These are phyloP conservation scores for Prorops nasuta DNA, from an alignment of 1,140 invertebrate genomes.

Conservation along the genomic window DNA sequence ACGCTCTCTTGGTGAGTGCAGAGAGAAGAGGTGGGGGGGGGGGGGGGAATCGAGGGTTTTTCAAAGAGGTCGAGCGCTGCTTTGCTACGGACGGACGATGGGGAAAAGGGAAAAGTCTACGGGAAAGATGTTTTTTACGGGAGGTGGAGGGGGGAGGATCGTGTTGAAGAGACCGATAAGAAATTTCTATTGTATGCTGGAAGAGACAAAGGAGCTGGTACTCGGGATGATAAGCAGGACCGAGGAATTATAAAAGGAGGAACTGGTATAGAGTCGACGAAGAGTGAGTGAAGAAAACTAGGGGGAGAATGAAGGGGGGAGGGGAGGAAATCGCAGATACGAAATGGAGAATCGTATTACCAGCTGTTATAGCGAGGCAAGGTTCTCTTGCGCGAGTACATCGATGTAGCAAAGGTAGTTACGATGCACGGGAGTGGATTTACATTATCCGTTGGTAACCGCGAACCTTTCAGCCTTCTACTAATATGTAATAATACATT, in stretches of 20 bases:
- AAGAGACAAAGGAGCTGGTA: no score
- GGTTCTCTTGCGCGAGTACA: no score
- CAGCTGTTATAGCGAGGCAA: neutral
- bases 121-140: no score
- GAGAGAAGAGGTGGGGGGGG: conserved; percentile 20
- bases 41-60: no score
- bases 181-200: no score
- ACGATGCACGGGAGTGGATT: conserved; percentile 30
- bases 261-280: conserved; percentile 5
- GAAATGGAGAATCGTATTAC: conserved; percentile 10
- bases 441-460: conserved; percentile 29
- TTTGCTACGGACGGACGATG: no score
- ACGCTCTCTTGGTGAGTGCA: conserved; percentile 24
- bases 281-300: conserved; percentile 10
- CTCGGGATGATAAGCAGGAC: conserved; percentile 1
- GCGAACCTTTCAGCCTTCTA: conserved; percentile 21
- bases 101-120: no score
- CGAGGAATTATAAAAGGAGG: neutral
- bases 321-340: neutral
- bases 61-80: no score
- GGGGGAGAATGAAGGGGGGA: conserved; percentile 10
- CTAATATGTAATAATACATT: conserved; percentile 29
- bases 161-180: conserved; percentile 1
- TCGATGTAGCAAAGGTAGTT: no score
- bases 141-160: neutral